Evolutionary conservation across 2,797 vertebrate genomes (phyloP).

Genomic region (Tragelaphus oryx): DNA sequence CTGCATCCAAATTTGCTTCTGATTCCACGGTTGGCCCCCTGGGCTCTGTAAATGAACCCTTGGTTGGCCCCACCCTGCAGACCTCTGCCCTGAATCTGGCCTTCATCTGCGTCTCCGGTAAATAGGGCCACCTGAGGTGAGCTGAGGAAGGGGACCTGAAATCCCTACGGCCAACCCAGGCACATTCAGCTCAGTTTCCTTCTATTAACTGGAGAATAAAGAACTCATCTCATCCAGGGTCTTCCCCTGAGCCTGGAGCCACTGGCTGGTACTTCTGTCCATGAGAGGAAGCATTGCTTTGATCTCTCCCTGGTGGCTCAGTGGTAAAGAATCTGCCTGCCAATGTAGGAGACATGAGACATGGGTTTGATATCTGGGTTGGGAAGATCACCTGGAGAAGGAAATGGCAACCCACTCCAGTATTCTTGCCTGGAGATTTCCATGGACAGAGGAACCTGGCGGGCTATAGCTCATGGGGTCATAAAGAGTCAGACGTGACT

Average conservation of each 20-base stretch:
- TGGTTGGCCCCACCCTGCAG: background rate
- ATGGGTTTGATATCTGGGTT: accelerated
- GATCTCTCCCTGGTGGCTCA: background rate
- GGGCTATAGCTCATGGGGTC: background rate
- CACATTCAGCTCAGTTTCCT: background rate
- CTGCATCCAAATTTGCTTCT: background rate
- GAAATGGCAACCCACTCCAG: background rate
- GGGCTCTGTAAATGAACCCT: no score
- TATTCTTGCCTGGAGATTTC: background rate
- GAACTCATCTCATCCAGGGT: background rate
- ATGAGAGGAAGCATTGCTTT: background rate
- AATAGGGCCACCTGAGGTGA: background rate
- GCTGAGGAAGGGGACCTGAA: background rate
- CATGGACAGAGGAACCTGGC: background rate
- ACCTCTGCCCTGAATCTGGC: background rate
- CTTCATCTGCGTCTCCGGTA: background rate
- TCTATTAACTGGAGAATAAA: background rate
- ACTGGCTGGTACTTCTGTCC: background rate
- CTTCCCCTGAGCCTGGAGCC: background rate
- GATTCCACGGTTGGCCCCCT: background rate
- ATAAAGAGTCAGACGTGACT: background rate
- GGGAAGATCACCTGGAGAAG: background rate
- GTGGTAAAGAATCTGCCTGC: background rate
- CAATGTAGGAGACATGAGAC: background rate
- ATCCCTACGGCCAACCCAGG: accelerated